Conservation (phyloP, 35 echinoderm and acorn worm genomes). For the Acanthaster planci region DNA sequence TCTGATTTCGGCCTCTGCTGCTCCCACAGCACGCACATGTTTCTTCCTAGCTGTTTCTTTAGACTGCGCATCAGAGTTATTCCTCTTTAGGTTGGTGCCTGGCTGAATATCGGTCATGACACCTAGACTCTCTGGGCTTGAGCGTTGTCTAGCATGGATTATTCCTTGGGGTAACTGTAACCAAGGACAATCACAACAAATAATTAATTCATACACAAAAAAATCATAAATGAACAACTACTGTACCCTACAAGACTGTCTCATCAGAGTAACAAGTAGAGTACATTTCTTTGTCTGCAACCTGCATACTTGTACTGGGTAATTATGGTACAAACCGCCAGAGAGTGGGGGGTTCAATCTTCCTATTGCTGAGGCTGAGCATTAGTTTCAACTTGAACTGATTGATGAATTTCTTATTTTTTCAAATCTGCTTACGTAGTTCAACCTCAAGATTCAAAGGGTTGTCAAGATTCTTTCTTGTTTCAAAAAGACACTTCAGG, state of each 20-base stretch:
- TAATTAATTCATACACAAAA: not conserved
- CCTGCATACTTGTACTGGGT: too few species aligned
- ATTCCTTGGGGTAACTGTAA: constrained; percentile 33
- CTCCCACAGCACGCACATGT: not conserved
- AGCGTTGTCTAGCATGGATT: constrained; percentile 48
- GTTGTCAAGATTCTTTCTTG: too few species aligned
- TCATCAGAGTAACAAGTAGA: not conserved
- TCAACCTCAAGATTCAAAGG: too few species aligned
- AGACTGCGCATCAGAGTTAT: constrained; percentile 64
- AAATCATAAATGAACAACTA: not conserved
- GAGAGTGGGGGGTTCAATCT: too few species aligned
- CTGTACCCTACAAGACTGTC: not conserved
- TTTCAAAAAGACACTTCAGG: too few species aligned
- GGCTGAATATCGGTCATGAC: not conserved
- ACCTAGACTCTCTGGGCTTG: constrained; percentile 50
- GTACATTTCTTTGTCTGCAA: too few species aligned
- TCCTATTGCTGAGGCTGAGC: too few species aligned
- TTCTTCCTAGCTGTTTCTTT: constrained; percentile 42
- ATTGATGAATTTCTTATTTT: too few species aligned
- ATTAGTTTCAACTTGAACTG: too few species aligned
- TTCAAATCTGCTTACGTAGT: too few species aligned
- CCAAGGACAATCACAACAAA: not conserved
- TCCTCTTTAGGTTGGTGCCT: constrained; percentile 43
- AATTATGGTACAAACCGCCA: too few species aligned
- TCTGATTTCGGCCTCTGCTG: not conserved